A percentile compares a stretch with the other conserved stretches of the same genome.
Evolutionary conservation across 2,888 invertebrate species (phyloP).

Genomic region (Stenotaenia linearis): DNA sequence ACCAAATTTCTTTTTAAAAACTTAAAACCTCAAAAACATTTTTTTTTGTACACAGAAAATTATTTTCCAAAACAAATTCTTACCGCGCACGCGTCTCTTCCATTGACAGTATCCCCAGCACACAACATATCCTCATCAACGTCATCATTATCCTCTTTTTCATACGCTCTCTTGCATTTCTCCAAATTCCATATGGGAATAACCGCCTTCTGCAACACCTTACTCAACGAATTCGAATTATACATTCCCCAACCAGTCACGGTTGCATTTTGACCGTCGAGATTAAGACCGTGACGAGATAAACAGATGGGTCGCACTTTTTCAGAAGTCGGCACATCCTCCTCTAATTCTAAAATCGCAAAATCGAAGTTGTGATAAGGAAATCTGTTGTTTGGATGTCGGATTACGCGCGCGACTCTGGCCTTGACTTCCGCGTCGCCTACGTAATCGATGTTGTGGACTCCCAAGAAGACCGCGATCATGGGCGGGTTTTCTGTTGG

Average conservation of each 20-base stretch:
- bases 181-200: not conserved
- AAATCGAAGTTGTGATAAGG: not conserved
- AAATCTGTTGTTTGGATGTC: not conserved
- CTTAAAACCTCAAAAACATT: too few relatives aligned
- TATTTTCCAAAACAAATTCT: too few relatives aligned
- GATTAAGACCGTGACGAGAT: not conserved
- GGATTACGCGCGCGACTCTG: not conserved
- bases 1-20: too few relatives aligned
- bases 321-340: not conserved
- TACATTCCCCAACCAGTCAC: not conserved
- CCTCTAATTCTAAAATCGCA: not conserved
- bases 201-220: not conserved
- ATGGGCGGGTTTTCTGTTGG: not conserved
- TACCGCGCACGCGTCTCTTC: not conserved
- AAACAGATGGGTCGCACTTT: not conserved
- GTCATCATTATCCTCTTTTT: not conserved
- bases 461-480: not conserved
- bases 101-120: not conserved
- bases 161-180: not conserved
- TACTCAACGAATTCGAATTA: not conserved
- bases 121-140: not conserved
- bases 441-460: not conserved
- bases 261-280: not conserved
- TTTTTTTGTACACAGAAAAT: too few relatives aligned
- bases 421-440: not conserved